phyloP scores from a whole-genome alignment of 2,888 invertebrate species.

The Hipparchia sbordonii region DNA sequence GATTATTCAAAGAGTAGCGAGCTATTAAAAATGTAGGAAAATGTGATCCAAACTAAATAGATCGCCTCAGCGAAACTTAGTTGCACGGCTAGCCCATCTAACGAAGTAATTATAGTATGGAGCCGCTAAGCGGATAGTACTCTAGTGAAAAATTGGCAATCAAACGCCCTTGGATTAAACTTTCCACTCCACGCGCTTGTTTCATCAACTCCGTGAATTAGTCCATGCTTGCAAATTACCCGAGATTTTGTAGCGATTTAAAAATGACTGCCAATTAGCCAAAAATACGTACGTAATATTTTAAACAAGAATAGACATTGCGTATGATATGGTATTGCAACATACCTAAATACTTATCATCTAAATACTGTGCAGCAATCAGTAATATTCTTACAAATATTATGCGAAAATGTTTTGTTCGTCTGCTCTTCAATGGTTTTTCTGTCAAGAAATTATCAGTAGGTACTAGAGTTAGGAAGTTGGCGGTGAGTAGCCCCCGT shows the following conservation, averaged over 20 bases:
- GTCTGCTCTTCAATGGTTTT: too few species aligned
- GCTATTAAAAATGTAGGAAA: neutral
- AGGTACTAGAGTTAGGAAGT: too few species aligned
- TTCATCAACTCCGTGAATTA: conserved; percentile 27
- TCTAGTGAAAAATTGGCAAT: conserved; percentile 43
- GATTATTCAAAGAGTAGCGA: too few species aligned
- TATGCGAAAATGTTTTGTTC: neutral
- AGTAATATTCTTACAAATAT: neutral
- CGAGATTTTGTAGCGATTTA: neutral
- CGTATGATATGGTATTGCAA: neutral
- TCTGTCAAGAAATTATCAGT: too few species aligned
- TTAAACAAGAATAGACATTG: neutral
- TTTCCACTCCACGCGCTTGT: conserved; percentile 17
- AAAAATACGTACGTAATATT: neutral
- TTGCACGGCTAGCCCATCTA: conserved; percentile 28
- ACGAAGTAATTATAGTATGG: conserved; percentile 36
- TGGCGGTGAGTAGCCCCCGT: too few species aligned
- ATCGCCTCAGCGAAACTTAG: conserved; percentile 20
- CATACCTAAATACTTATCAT: neutral
- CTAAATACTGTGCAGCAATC: neutral
- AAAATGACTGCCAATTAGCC: neutral
- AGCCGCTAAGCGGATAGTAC: conserved; percentile 31
- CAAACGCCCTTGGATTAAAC: conserved; percentile 35
- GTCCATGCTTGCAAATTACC: conserved; percentile 11
- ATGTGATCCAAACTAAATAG: conserved; percentile 5